phyloP scores from a whole-genome alignment of 2,888 invertebrate genomes.

The Anarsia innoxiella region DNA sequence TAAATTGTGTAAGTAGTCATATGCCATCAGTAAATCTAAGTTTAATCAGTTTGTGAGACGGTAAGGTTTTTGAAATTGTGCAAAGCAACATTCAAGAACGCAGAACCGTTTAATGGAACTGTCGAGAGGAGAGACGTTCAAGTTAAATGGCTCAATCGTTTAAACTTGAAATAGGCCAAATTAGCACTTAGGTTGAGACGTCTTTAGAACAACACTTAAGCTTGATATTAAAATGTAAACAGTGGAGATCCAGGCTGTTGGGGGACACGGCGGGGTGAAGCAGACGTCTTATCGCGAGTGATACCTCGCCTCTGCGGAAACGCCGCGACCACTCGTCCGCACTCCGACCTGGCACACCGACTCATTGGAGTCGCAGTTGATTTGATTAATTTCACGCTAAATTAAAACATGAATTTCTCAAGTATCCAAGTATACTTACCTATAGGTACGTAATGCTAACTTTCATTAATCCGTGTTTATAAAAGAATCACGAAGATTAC shows the following conservation, averaged over 20 bases:
- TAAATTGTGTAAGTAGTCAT: no score
- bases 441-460: no score
- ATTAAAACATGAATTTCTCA: no score
- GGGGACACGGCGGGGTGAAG: conserved; percentile 24
- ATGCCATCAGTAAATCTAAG: no score
- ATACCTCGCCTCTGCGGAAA: conserved; percentile 61
- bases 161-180: conserved; percentile 40
- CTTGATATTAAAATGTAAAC: conserved; percentile 71
- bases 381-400: no score
- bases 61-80: no score
- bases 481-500: no score
- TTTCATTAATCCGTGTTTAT: no score
- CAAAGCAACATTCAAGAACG: no score
- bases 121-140: conserved; percentile 12
- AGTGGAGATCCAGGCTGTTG: conserved; percentile 31
- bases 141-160: conserved; percentile 43
- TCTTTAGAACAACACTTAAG: conserved; percentile 70
- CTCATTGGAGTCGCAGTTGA: conserved; percentile 31
- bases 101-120: conserved; percentile 2
- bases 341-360: conserved; percentile 19
- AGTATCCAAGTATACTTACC: no score
- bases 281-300: conserved; percentile 54
- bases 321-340: conserved; percentile 56
- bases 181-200: conserved; percentile 63
- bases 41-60: no score